Evolutionary conservation across 2,888 invertebrate species (phyloP).

Genomic region (Agapetus fuscipes): DNA sequence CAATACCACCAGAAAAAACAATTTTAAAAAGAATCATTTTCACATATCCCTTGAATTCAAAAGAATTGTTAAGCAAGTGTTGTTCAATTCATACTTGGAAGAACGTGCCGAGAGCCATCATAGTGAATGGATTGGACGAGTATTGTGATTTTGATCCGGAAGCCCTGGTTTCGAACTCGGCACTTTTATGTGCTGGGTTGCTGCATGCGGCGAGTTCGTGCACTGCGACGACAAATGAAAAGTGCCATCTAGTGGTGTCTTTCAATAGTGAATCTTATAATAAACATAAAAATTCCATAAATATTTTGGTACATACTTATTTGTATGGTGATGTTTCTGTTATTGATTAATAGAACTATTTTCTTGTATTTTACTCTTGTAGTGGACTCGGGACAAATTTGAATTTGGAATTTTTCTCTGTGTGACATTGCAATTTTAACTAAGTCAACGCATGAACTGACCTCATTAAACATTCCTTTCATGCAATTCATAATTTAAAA

Average conservation of each 20-base stretch:
- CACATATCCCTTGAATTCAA: constrained; percentile 6
- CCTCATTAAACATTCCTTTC: no score
- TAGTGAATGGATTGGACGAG: constrained; percentile 8
- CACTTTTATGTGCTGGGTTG: constrained; percentile 9
- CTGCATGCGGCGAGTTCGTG: constrained; percentile 8
- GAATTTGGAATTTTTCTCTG: no score
- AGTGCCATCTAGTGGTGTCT: constrained; percentile 4
- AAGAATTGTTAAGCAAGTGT: constrained; percentile 8
- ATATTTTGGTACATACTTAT: constrained; percentile 4
- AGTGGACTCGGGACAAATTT: no score
- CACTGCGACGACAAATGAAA: neutral
- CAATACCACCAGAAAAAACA: constrained; percentile 2
- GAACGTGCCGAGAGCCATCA: constrained; percentile 1
- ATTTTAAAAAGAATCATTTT: constrained; percentile 12
- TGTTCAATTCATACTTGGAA: constrained; percentile 10
- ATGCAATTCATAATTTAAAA: no score
- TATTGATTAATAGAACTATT: neutral
- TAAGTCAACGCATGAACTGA: no score
- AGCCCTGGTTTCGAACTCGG: neutral
- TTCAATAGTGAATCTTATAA: constrained; percentile 5
- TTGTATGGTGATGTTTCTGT: constrained; percentile 8
- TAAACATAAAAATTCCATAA: neutral
- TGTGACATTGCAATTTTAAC: no score
- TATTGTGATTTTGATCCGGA: constrained; percentile 3
- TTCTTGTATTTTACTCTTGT: no score